Evolutionary conservation across 2,113 vertebrate species (phyloP), one percentile per base, ranked within the genome.

Genomic region (Eolophus roseicapilla): DNA sequence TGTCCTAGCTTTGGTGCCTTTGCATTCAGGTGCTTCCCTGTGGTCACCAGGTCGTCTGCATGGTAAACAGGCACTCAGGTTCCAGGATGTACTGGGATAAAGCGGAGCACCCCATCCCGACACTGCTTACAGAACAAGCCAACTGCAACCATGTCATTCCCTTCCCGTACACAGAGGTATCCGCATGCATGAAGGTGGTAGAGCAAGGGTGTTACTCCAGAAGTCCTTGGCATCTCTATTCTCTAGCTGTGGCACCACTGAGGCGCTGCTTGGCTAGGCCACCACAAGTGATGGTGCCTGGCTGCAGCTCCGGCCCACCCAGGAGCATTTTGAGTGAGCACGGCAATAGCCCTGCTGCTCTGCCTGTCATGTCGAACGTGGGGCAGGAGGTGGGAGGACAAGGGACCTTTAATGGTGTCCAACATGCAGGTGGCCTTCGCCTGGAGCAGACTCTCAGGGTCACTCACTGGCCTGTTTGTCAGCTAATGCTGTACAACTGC

Each of bases 81-180:
- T 68, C 9, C 29, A 35, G 15, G 39, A 10, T 11, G 31, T 5
- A 12, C 7, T n/a, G 29, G n/a, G 15, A 67, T 65, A 50, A 74
- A 84, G 43, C 20, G 13, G 47, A 69, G 37, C 35, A 50, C 28
- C 12, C 43, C 25, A 2, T 31, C 28, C 57, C 10, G 11, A 44
- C 1, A 1, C 24, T 18, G 46, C 55, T 75, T 31, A 11, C 37
- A 53, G 39, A 75, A 52, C 37, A 35, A 75, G 37, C n/a, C 35
- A 12, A 2, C 55, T 43, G 23, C 78, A 74, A 44, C 68, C 31
- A 3, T 1, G 13, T 23, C 2, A 0, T 13, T 60, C 41, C 31
- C 33, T 79, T 63, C 11, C 24, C 20, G 9, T 4, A 68, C 18
- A 8, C 3, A 28, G 3, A 47, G 20, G 59, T 16, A 55, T 33